phyloP scores from a whole-genome alignment of 2,888 invertebrate genomes.

The Celastrina argiolus region DNA sequence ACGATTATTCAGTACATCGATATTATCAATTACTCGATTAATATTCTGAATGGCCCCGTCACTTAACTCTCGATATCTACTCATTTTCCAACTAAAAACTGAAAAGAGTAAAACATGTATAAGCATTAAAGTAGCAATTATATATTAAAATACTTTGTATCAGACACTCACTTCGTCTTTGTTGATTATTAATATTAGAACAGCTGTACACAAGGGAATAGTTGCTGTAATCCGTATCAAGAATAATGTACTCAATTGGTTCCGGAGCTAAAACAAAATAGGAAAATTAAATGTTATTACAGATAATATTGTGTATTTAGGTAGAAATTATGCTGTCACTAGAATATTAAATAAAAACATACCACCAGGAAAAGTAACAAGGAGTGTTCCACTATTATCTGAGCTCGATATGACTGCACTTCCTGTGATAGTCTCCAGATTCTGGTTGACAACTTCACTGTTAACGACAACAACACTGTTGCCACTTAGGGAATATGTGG shows the following conservation, averaged over 20 bases:
- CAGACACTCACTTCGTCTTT: constrained; percentile 38
- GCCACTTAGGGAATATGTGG: constrained; percentile 40
- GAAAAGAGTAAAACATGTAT: constrained; percentile 25
- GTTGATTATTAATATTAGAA: constrained; percentile 48
- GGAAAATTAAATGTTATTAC: constrained; percentile 12
- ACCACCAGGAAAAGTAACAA: constrained; percentile 54
- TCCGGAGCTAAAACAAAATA: constrained; percentile 23
- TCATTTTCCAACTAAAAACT: constrained; percentile 59
- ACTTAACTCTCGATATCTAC: constrained; percentile 43
- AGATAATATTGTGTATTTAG: background rate
- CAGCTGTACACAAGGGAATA: constrained; percentile 81
- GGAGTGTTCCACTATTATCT: constrained; percentile 78
- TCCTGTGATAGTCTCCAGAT: constrained; percentile 43
- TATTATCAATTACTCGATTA: constrained; percentile 38
- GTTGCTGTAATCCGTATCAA: constrained; percentile 77
- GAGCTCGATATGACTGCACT: constrained; percentile 58
- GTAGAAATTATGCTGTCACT: background rate
- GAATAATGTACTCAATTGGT: constrained; percentile 40
- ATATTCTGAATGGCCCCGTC: constrained; percentile 38
- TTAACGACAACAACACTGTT: constrained; percentile 43
- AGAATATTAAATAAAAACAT: background rate
- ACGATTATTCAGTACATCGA: constrained; percentile 46
- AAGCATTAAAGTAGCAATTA: background rate
- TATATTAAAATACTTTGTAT: background rate
- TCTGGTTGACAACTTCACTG: constrained; percentile 47